These are phyloP conservation scores for Philaethria dido DNA, from an alignment of 2,888 invertebrate genomes.

Conservation along the genomic window DNA sequence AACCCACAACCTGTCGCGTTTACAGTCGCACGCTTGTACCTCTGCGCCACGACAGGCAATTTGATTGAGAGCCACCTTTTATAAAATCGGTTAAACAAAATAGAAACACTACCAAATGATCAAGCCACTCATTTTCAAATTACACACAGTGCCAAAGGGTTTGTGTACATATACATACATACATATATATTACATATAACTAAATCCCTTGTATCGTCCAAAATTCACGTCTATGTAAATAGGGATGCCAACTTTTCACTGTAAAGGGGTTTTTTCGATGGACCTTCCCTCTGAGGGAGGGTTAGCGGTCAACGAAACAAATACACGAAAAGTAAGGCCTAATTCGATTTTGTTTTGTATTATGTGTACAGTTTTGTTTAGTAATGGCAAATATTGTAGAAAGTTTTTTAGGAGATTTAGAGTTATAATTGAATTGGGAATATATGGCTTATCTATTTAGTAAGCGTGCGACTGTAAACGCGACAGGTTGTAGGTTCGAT, in stretches of 20 bases:
- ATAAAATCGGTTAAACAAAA: not conserved
- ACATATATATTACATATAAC: not conserved
- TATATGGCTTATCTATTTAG: too few species aligned
- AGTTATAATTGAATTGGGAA: conserved; percentile 9
- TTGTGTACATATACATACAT: conserved; percentile 6
- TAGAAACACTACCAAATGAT: not conserved
- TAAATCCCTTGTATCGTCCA: conserved; percentile 15
- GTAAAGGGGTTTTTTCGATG: conserved; percentile 69
- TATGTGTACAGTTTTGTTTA: conserved; percentile 25
- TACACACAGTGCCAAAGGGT: not conserved
- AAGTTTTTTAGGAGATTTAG: conserved; percentile 3
- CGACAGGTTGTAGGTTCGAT: too few species aligned
- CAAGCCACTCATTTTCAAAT: not conserved
- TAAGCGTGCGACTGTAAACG: too few species aligned
- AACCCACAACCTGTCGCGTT: too few species aligned
- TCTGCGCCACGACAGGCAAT: too few species aligned
- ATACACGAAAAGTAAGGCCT: conserved; percentile 54
- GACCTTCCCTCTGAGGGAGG: conserved; percentile 42
- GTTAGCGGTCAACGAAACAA: conserved; percentile 54
- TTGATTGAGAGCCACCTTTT: too few species aligned
- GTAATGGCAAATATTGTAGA: conserved; percentile 14
- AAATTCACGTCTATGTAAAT: conserved; percentile 45
- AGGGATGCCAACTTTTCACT: conserved; percentile 66
- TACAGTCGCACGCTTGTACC: not conserved
- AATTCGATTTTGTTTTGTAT: conserved; percentile 54